Evolutionary conservation across 2,797 vertebrate genomes (phyloP).

Genomic region (Silurus lanzhouensis): DNA sequence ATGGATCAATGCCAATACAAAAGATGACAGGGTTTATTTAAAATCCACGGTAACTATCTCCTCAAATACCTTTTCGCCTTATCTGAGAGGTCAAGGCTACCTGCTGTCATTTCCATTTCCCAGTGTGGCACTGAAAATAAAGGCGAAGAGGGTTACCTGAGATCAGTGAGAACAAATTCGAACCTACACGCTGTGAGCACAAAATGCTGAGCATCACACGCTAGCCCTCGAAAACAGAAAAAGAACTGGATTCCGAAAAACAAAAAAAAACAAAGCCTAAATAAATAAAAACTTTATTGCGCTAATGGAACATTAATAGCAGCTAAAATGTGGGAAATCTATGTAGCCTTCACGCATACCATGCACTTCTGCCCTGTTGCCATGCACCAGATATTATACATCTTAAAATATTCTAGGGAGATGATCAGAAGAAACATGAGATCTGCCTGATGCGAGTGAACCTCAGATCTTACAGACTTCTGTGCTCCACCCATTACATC

Average conservation of each 20-base stretch:
- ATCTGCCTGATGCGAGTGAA: background rate
- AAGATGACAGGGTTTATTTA: background rate
- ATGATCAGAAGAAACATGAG: background rate
- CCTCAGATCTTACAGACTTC: background rate
- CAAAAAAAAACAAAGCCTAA: too few relatives aligned
- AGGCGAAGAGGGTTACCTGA: background rate
- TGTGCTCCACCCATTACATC: slow-evolving; percentile 43
- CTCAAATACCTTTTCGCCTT: background rate
- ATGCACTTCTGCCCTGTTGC: background rate
- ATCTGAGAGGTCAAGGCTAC: background rate
- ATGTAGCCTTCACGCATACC: background rate
- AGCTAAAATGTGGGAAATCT: background rate
- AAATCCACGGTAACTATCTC: background rate
- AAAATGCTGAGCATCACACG: background rate
- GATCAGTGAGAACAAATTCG: background rate
- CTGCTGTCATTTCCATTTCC: background rate
- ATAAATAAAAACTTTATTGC: too few relatives aligned
- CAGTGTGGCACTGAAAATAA: background rate
- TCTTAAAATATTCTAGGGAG: background rate
- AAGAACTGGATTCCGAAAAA: background rate
- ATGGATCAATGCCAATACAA: background rate
- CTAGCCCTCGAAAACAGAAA: background rate
- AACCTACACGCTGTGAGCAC: background rate
- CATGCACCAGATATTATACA: background rate
- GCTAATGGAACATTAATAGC: background rate